Percentiles rank a stretch among this genome's conserved stretches.
Conservation (phyloP, 2,113 vertebrate genomes). For the Xiphophorus couchianus region DNA sequence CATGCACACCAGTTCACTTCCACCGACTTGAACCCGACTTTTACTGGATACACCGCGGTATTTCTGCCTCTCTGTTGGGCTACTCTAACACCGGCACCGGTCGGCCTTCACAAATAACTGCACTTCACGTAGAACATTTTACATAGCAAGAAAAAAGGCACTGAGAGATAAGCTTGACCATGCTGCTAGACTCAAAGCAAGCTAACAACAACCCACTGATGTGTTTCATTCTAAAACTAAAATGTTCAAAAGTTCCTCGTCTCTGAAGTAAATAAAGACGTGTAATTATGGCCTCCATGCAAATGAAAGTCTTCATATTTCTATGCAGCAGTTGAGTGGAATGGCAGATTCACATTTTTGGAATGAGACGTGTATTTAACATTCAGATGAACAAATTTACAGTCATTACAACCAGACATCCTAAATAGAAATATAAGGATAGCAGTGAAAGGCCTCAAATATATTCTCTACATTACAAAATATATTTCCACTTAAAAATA, state of each 20-base stretch:
- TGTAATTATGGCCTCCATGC: slow-evolving; percentile 6
- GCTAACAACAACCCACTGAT: slow-evolving; percentile 32
- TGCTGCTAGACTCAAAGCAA: slow-evolving; percentile 40
- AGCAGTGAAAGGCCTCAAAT: background rate
- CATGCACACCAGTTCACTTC: slow-evolving; percentile 43
- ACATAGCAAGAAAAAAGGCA: slow-evolving; percentile 63
- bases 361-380: slow-evolving; percentile 40
- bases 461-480: slow-evolving; percentile 16
- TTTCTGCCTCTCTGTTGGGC: slow-evolving; percentile 21
- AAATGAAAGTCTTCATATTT: background rate
- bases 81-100: slow-evolving; percentile 33
- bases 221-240: slow-evolving; percentile 42
- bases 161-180: slow-evolving; percentile 61
- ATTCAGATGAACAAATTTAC: slow-evolving; percentile 16
- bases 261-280: background rate
- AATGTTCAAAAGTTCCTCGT: background rate
- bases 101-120: slow-evolving; percentile 35
- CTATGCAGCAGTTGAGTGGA: background rate
- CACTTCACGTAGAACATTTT: slow-evolving; percentile 45
- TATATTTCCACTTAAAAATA: slow-evolving; percentile 47
- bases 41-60: background rate
- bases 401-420: slow-evolving; percentile 23
- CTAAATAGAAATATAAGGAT: slow-evolving; percentile 16
- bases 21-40: slow-evolving; percentile 18
- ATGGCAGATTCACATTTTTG: slow-evolving; percentile 29